Conservation (phyloP, 2,888 invertebrate genomes). For the Opisthograptis luteolata region DNA sequence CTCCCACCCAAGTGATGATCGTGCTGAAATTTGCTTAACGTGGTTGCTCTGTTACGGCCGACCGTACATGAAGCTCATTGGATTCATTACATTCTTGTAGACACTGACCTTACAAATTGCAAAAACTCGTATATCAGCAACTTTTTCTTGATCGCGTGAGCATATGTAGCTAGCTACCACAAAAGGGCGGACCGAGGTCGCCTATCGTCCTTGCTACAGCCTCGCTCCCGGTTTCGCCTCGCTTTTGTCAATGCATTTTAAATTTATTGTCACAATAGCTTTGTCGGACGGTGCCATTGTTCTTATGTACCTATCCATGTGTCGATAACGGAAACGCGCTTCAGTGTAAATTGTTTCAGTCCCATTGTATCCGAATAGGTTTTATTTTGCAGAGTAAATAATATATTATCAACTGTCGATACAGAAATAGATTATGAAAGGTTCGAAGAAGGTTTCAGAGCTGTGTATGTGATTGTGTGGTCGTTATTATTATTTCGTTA, state of each 20-base stretch:
- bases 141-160: slow-evolving; percentile 25
- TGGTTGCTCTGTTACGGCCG: too few relatives aligned
- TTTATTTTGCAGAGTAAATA: not conserved
- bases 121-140: slow-evolving; percentile 9
- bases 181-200: slow-evolving; percentile 38
- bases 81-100: not conserved
- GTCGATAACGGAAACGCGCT: slow-evolving; percentile 35
- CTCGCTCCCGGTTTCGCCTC: slow-evolving; percentile 40
- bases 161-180: slow-evolving; percentile 15
- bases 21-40: too few relatives aligned
- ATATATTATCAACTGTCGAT: too few relatives aligned
- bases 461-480: too few relatives aligned
- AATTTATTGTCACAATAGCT: slow-evolving; percentile 32
- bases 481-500: too few relatives aligned
- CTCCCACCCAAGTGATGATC: too few relatives aligned
- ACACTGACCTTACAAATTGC: slow-evolving; percentile 11
- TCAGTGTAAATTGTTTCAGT: slow-evolving; percentile 33
- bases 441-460: too few relatives aligned
- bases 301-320: slow-evolving; percentile 37
- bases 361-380: slow-evolving; percentile 19
- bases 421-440: too few relatives aligned
- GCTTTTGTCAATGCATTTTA: slow-evolving; percentile 44
- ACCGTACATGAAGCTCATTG: not conserved
- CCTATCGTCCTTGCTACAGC: slow-evolving; percentile 41
- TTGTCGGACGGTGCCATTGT: slow-evolving; percentile 26